Conservation (phyloP, 1,140 invertebrate species). For the Camponotus floridanus region DNA sequence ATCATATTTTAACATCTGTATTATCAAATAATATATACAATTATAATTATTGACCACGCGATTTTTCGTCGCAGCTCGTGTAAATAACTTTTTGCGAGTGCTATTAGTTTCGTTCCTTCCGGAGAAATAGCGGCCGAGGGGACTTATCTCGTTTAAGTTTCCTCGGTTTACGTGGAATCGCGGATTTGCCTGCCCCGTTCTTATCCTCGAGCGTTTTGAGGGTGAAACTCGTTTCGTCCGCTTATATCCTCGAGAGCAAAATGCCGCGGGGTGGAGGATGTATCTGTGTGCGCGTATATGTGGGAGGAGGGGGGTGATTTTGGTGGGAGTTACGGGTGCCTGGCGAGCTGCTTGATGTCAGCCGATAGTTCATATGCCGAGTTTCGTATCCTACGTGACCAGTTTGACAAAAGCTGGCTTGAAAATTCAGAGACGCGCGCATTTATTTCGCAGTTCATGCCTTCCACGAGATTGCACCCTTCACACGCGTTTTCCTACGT, state of each 20-base stretch:
- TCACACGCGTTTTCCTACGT: constrained; percentile 27
- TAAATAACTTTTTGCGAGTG: constrained; percentile 36
- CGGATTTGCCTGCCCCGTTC: constrained; percentile 53
- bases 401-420: constrained; percentile 73
- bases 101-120: constrained; percentile 34
- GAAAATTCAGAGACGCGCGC: constrained; percentile 77
- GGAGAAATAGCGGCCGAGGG: constrained; percentile 42
- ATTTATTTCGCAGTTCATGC: constrained; percentile 75
- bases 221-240: constrained; percentile 66
- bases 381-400: constrained; percentile 77
- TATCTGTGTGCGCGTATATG: neutral
- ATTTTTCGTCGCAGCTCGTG: constrained; percentile 7
- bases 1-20: neutral
- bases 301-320: constrained; percentile 17
- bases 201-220: constrained; percentile 52
- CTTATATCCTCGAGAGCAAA: constrained; percentile 71
- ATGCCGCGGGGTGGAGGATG: constrained; percentile 31
- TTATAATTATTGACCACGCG: neutral
- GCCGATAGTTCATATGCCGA: constrained; percentile 79
- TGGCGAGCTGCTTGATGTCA: constrained; percentile 72
- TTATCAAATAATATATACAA: constrained; percentile 39
- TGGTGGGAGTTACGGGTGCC: constrained; percentile 61
- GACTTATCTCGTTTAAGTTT: constrained; percentile 62
- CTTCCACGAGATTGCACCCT: constrained; percentile 71
- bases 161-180: constrained; percentile 58